Conservation (phyloP, 92 coral and sea anemone species). For the Pocillopora grandis region DNA sequence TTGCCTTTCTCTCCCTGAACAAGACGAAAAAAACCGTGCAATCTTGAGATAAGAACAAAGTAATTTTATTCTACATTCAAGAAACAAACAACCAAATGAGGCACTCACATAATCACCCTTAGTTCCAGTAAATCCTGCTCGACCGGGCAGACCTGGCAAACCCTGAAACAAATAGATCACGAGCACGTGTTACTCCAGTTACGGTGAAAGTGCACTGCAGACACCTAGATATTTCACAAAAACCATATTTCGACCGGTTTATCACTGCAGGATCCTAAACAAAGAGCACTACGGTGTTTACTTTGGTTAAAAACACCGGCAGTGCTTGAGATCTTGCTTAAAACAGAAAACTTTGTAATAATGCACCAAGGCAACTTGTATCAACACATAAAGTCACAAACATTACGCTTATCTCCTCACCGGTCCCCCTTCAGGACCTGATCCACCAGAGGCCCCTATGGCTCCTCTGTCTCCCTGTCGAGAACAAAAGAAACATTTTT, state of each 20-base stretch:
- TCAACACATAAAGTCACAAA: not conserved
- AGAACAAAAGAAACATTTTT: not conserved
- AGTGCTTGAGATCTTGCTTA: no score
- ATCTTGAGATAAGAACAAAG: not conserved
- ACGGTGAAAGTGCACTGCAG: not conserved
- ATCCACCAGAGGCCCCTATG: slow-evolving; percentile 45
- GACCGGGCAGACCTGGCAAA: slow-evolving; percentile 48
- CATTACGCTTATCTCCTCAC: slow-evolving; percentile 16
- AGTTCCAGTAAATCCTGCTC: slow-evolving; percentile 47
- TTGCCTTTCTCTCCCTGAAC: slow-evolving; percentile 57
- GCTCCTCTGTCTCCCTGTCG: slow-evolving; percentile 64
- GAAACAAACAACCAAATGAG: not conserved
- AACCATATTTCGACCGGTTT: no score
- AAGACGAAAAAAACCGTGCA: not conserved
- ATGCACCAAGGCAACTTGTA: not conserved
- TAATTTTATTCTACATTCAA: not conserved
- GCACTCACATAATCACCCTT: slow-evolving; percentile 21
- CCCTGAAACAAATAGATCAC: slow-evolving; percentile 33
- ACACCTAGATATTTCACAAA: not conserved
- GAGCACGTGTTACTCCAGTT: not conserved
- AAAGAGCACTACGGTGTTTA: no score
- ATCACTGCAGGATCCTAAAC: no score
- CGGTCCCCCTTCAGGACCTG: slow-evolving; percentile 65
- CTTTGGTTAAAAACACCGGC: no score
- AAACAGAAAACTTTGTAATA: no score